Evolutionary conservation across 2,888 invertebrate genomes (phyloP), one percentile per base, ranked within the genome.

Genomic region (Smittia sp.): DNA sequence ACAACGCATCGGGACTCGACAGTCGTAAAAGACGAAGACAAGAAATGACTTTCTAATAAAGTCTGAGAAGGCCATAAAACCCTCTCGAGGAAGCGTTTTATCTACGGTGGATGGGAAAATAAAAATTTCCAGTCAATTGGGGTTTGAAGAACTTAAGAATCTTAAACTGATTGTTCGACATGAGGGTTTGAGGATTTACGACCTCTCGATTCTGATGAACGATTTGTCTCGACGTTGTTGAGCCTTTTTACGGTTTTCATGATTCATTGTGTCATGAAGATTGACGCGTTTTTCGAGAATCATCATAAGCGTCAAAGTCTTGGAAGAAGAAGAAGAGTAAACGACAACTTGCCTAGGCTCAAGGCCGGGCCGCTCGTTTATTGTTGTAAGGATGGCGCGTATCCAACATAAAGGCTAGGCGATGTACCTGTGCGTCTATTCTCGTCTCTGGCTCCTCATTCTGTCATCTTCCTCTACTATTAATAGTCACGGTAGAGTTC

Each of bases 11-110:
- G 20, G 22, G 32, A 32, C 32, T 32, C 32, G 32, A 32, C 4
- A 32, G 32, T 32, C 32, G 32, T 32, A 20, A 20, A 39, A 66
- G n/a, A 62, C 1, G 24, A 22, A 22, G 24, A 62, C 13, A 13
- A 13, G 20, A 69, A 69, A 69, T 27, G 69, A 54, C 68, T 68
- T 68, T 68, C 68, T 68, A 68, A 68, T 68, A 46, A 68, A 68
- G 38, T 68, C 65, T 27, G 32, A 46, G 24, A 41, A 39, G 41
- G 27, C n/a, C n/a, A 27, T 65, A 65, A 65, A 65, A 65, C 32
- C 32, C 65, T 65, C 65, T 58, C 22, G 2, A 32, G 20, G 27
- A 66, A 68, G 25, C 39, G 24, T 46, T 39, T 68, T 68, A 68
- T 68, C 68, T 22, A 68, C 41, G 68, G 68, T 58, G 58, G 20